phyloP scores from a whole-genome alignment of 2,797 vertebrate genomes.

The Brachyalestes nurse region DNA sequence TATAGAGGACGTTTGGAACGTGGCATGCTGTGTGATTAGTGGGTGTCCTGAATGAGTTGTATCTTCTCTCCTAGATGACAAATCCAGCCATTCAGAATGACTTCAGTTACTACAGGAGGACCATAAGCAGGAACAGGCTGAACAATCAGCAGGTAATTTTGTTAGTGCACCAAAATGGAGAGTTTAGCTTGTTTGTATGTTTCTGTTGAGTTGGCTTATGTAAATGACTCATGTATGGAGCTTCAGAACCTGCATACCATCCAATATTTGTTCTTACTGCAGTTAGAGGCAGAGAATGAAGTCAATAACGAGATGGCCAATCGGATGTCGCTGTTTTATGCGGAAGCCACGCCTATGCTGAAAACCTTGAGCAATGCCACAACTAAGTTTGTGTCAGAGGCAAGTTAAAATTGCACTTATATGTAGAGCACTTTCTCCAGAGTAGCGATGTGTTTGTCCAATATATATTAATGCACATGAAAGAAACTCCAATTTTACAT shows the following conservation, averaged over 20 bases:
- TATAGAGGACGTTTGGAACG: background rate
- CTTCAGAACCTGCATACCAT: constrained; percentile 20
- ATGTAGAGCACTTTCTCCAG: constrained; percentile 4
- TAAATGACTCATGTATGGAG: background rate
- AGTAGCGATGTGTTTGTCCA: background rate
- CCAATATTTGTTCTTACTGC: constrained; percentile 34
- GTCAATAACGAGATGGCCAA: constrained; percentile 95
- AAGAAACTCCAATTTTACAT: background rate
- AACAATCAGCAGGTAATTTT: constrained; percentile 88
- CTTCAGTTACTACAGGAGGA: constrained; percentile 93
- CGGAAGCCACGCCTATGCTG: constrained; percentile 91
- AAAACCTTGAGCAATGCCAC: constrained; percentile 92
- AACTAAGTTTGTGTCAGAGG: constrained; percentile 93
- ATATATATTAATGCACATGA: background rate
- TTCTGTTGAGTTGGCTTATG: constrained; percentile 13
- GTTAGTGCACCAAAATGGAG: background rate
- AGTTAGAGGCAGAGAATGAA: constrained; percentile 90
- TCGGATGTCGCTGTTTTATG: constrained; percentile 92
- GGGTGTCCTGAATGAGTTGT: background rate
- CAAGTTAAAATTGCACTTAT: constrained; percentile 51
- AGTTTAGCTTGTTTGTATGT: background rate
- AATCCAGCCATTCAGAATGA: constrained; percentile 94
- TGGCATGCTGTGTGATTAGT: background rate
- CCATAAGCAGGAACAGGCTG: constrained; percentile 89
- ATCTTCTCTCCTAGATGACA: constrained; percentile 81